These are phyloP conservation scores for Hemaris fuciformis DNA, from an alignment of 2,888 invertebrate genomes.

Conservation along the genomic window DNA sequence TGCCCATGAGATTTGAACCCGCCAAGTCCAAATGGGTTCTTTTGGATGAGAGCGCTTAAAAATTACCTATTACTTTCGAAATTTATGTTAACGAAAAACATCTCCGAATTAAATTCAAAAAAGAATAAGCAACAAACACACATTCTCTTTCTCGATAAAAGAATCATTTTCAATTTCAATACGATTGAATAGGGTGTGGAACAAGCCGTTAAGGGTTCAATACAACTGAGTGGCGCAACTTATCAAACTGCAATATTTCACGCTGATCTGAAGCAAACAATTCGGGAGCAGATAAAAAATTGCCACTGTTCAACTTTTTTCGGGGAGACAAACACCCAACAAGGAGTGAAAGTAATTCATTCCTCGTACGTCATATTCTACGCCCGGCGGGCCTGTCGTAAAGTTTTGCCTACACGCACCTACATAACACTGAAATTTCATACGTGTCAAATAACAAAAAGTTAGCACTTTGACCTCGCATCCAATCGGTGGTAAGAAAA, in stretches of 20 bases:
- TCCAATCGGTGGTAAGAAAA: slow-evolving; percentile 19
- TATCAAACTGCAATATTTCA: slow-evolving; percentile 52
- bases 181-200: neutral
- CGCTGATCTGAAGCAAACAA: slow-evolving; percentile 42
- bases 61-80: no score
- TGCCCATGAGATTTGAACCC: no score
- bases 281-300: slow-evolving; percentile 42
- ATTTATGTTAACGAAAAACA: no score
- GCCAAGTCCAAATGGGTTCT: no score
- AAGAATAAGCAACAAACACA: neutral
- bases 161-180: neutral
- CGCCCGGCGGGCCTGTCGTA: slow-evolving; percentile 33
- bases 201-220: slow-evolving; percentile 26
- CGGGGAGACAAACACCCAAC: slow-evolving; percentile 42
- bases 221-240: slow-evolving; percentile 43
- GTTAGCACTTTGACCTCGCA: slow-evolving; percentile 25
- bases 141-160: neutral
- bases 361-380: slow-evolving; percentile 55
- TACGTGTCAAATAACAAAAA: slow-evolving; percentile 41
- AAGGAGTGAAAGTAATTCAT: slow-evolving; percentile 58
- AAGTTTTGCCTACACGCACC: slow-evolving; percentile 36
- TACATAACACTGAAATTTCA: slow-evolving; percentile 35
- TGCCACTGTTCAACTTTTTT: slow-evolving; percentile 30
- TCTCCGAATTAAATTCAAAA: neutral
- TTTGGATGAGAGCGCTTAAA: no score